Percentiles rank a stretch among this genome's conserved stretches.
Conservation (phyloP, 1,140 invertebrate genomes). For the Drosophila dunni region DNA sequence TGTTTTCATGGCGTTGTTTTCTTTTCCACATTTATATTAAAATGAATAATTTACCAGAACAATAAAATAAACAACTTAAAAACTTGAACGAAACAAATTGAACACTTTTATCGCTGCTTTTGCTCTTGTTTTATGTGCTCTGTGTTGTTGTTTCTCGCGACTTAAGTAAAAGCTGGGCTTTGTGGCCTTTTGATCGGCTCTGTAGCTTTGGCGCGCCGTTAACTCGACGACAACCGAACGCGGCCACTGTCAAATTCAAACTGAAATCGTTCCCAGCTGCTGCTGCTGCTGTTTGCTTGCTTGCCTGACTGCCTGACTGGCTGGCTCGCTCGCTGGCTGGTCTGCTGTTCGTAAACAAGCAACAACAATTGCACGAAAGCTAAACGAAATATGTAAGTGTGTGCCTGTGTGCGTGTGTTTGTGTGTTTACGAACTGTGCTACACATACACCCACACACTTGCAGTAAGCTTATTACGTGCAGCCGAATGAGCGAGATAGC, state of each 20-base stretch:
- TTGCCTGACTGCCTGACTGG: slow-evolving; percentile 34
- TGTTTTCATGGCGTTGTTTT: slow-evolving; percentile 11
- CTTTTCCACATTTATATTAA: slow-evolving; percentile 9
- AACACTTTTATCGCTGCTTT: slow-evolving; percentile 32
- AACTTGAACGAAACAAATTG: slow-evolving; percentile 51
- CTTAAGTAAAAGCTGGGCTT: slow-evolving; percentile 52
- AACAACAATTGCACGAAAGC: slow-evolving; percentile 52
- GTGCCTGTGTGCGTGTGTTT: slow-evolving; percentile 12
- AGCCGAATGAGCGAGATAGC: slow-evolving; percentile 38
- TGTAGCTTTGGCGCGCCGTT: slow-evolving; percentile 40
- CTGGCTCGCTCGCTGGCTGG: slow-evolving; percentile 19
- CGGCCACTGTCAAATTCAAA: slow-evolving; percentile 70
- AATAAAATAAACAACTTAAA: slow-evolving; percentile 54
- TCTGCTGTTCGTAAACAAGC: slow-evolving; percentile 45
- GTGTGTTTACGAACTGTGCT: slow-evolving; percentile 31
- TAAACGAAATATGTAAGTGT: slow-evolving; percentile 41
- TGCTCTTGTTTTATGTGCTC: slow-evolving; percentile 21
- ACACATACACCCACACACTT: slow-evolving; percentile 50
- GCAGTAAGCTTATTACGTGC: slow-evolving; percentile 68
- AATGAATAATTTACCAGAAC: slow-evolving; percentile 51
- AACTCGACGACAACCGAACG: slow-evolving; percentile 65
- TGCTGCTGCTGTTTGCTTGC: slow-evolving; percentile 20
- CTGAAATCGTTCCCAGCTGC: slow-evolving; percentile 51
- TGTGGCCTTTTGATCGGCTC: slow-evolving; percentile 43
- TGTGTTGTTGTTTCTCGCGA: slow-evolving; percentile 41